Base-by-base conservation (phyloP, 92 coral and sea anemone genomes). In the Pocillopora grandis region DNA sequence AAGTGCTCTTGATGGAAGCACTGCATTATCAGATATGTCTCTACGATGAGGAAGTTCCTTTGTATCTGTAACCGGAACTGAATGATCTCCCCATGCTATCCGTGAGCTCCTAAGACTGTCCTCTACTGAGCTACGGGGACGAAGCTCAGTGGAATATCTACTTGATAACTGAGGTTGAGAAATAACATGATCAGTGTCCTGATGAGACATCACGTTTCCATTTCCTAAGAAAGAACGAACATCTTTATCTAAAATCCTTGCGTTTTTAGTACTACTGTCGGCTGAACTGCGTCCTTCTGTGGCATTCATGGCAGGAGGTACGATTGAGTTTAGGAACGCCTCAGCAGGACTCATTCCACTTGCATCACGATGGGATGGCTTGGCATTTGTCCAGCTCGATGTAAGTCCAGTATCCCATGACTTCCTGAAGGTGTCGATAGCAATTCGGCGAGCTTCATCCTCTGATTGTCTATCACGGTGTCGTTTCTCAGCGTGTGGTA, bases 351-450 rank as follows among this genome's bases (percentile, higher is more conserved):
- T 79, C 7, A 49, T 67, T 80, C 58, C 76, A 59, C 59, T 37
- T 33, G 76, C 55, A 70, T 70, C 76, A 36, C n/a, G 75, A 36
- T 69, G 71, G 58, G 85, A 37, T 36, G 68, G 57, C 33, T 33
- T 58, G 33, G 60, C 36, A 70, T 84, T 77, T 31, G 78, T 31
- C 62, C 77, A 81, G 85, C 87, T 66, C 27, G 72, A 69, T 66
- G 35, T 77, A 19, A 11, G 49, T 76, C 62, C 82, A 57, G 58
- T 21, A n/a, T 78, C 82, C 52, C 9, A 35, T 8, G 70, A 19
- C 19, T 9, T 77, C n/a, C 1, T 66, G 55, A 62, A 52, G 62
- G 20, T 58, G 35, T 66, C 33, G 14, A 15, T 56, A 55, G 71
- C 27, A 16, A 17, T 60, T 20, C 48, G 77, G 13, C n/a, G 48